Evolutionary conservation across 1,140 invertebrate species (phyloP).

Genomic region (Pararge aegeria): DNA sequence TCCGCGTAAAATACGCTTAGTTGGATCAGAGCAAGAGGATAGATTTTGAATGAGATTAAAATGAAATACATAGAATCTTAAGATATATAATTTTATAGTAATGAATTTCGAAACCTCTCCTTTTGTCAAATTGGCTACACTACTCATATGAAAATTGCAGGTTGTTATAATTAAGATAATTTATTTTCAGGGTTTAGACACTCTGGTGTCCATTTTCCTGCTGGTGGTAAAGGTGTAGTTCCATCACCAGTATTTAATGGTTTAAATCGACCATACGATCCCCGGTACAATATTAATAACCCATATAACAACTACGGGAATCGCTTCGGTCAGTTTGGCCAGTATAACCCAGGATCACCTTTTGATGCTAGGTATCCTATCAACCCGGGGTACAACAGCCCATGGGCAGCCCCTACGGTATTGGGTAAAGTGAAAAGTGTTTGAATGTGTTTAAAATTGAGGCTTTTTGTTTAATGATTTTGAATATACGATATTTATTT

Average conservation of each 20-base stretch:
- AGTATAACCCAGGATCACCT: conserved; percentile 38
- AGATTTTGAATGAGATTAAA: too few relatives aligned
- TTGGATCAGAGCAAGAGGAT: too few relatives aligned
- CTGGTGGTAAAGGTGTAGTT: conserved; percentile 48
- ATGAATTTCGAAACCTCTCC: too few relatives aligned
- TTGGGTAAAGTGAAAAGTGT: neutral
- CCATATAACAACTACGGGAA: conserved; percentile 30
- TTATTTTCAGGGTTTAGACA: conserved; percentile 64
- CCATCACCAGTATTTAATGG: conserved; percentile 25
- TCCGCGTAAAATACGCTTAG: too few relatives aligned
- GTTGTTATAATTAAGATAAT: neutral
- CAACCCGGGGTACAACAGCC: conserved; percentile 41
- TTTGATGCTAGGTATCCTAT: conserved; percentile 45
- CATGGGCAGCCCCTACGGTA: conserved; percentile 4
- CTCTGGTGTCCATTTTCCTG: conserved; percentile 60
- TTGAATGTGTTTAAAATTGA: neutral
- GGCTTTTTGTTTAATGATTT: neutral
- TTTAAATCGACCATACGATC: conserved; percentile 39
- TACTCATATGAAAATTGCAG: too few relatives aligned
- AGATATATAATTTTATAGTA: too few relatives aligned
- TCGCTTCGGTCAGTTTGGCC: conserved; percentile 10
- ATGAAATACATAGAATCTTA: too few relatives aligned
- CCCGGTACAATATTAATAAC: conserved; percentile 37
- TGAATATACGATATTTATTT: neutral
- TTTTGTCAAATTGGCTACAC: too few relatives aligned